Percentiles rank a stretch among this genome's conserved stretches.
Evolutionary conservation across 2,797 vertebrate genomes (phyloP).

Genomic region (Phoeniculus purpureus): DNA sequence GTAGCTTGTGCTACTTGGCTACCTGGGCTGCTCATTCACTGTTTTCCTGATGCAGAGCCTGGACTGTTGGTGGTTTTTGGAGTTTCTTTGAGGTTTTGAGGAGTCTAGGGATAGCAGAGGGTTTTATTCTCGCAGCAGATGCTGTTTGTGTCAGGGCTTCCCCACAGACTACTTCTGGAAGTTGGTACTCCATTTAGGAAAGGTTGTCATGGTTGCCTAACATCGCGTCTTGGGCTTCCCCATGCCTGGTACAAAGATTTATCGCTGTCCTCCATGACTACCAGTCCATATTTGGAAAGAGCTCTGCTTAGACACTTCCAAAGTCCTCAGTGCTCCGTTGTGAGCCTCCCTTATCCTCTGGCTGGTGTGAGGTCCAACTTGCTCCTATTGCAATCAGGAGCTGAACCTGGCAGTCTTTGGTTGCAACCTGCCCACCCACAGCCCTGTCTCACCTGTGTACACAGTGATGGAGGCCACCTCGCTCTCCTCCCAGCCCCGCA

Average conservation of each 20-base stretch:
- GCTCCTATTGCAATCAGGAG: background rate
- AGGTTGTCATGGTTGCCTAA: background rate
- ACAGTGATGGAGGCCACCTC: slow-evolving; percentile 82
- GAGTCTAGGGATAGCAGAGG: background rate
- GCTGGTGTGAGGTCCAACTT: background rate
- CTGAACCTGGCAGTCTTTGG: background rate
- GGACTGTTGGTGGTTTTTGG: background rate
- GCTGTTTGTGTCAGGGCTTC: background rate
- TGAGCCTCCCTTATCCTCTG: background rate
- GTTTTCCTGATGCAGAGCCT: background rate
- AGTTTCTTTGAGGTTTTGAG: background rate
- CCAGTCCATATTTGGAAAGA: background rate
- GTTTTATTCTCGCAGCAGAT: slow-evolving; percentile 27
- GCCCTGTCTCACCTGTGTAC: slow-evolving; percentile 82
- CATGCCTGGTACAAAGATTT: background rate
- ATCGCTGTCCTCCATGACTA: background rate
- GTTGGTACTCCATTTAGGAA: background rate
- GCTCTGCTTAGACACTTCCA: background rate
- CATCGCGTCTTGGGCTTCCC: background rate
- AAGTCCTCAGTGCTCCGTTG: background rate
- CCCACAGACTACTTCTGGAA: slow-evolving; percentile 31
- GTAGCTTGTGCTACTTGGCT: background rate
- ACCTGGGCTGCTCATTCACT: background rate
- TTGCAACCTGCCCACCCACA: slow-evolving; percentile 29
- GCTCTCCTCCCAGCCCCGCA: slow-evolving; percentile 90